These are phyloP conservation scores for Meliscaeva auricollis DNA, from an alignment of 2,888 invertebrate genomes.

Conservation along the genomic window DNA sequence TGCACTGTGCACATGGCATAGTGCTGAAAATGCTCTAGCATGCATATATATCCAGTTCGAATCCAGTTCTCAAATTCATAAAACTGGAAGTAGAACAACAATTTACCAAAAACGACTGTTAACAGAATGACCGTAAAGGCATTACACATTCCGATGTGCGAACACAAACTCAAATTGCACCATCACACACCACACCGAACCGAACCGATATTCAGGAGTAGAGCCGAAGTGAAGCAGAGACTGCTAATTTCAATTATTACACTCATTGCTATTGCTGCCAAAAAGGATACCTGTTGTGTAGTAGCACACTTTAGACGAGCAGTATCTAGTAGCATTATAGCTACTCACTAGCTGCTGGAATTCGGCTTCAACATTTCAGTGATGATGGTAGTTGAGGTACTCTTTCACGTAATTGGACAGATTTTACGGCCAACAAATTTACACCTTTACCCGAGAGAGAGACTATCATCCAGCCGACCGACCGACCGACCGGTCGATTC, in stretches of 20 bases:
- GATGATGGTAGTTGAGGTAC: conserved; percentile 35
- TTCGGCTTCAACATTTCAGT: conserved; percentile 19
- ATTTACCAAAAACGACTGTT: conserved; percentile 67
- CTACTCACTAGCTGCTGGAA: conserved; percentile 28
- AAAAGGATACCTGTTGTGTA: conserved; percentile 50
- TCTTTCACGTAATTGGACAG: conserved; percentile 72
- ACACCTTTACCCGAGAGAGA: conserved; percentile 65
- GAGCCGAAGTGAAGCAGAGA: background rate
- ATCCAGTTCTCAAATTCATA: conserved; percentile 37
- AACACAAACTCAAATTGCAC: conserved; percentile 55
- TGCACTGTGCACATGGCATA: too few species aligned
- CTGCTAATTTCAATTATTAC: conserved; percentile 73
- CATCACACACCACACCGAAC: background rate
- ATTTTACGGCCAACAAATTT: conserved; percentile 75
- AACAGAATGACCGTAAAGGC: conserved; percentile 68
- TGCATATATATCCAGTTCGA: background rate
- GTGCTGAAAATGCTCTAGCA: background rate
- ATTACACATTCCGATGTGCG: conserved; percentile 55
- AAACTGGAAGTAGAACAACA: conserved; percentile 55
- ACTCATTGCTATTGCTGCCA: conserved; percentile 15
- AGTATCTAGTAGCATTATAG: background rate
- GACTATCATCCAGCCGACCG: background rate
- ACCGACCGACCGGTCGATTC: conserved; percentile 3
- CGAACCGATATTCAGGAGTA: background rate
- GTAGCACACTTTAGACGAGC: background rate